phyloP scores from a whole-genome alignment of 2,113 vertebrate genomes.

The Rana temporaria region DNA sequence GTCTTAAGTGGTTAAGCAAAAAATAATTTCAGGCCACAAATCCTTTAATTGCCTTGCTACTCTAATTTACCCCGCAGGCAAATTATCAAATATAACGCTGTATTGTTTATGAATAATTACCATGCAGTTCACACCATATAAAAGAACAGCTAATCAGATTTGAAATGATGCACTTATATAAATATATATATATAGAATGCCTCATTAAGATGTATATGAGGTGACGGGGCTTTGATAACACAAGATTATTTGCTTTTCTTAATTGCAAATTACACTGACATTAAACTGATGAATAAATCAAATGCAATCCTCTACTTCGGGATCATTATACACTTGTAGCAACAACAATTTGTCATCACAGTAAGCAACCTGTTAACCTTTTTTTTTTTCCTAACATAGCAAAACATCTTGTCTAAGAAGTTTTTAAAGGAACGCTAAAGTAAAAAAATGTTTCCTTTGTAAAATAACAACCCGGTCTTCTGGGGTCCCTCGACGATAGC shows the following conservation, averaged over 20 bases:
- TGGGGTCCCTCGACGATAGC: too few relatives aligned
- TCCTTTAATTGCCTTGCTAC: too few relatives aligned
- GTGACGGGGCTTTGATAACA: not conserved
- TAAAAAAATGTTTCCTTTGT: too few relatives aligned
- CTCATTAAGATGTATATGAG: constrained; percentile 33
- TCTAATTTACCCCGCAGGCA: too few relatives aligned
- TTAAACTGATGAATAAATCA: constrained; percentile 38
- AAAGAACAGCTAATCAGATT: not conserved
- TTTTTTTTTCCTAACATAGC: not conserved
- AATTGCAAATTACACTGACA: constrained; percentile 46
- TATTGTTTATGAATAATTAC: too few relatives aligned
- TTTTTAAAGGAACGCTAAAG: too few relatives aligned
- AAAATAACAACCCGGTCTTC: too few relatives aligned
- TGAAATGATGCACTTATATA: not conserved
- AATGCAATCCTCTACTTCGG: not conserved
- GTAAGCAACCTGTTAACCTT: not conserved
- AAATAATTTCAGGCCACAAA: too few relatives aligned
- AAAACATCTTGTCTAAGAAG: not conserved
- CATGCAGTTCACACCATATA: too few relatives aligned
- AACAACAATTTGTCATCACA: constrained; percentile 11
- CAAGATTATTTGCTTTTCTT: constrained; percentile 34
- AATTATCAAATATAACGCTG: too few relatives aligned
- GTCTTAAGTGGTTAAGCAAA: too few relatives aligned
- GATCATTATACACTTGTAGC: constrained; percentile 6
- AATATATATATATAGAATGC: not conserved